A percentile compares a stretch with the other conserved stretches of the same genome.
These are phyloP conservation scores for Harpagoxenus sublaevis DNA, from an alignment of 2,888 invertebrate genomes.

Conservation along the genomic window DNA sequence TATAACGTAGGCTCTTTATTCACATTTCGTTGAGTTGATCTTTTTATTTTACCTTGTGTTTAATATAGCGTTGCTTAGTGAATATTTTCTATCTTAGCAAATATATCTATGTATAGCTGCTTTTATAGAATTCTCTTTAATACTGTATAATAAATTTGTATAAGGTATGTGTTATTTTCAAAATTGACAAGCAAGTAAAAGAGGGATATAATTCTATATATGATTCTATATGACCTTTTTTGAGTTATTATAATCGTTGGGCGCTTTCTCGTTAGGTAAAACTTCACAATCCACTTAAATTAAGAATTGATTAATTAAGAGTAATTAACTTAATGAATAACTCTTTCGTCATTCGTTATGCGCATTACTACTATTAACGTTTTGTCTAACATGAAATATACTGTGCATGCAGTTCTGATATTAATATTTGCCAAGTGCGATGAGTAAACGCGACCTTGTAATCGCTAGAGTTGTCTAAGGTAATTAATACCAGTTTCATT, in stretches of 20 bases:
- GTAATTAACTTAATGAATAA: slow-evolving; percentile 60
- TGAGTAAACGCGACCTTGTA: slow-evolving; percentile 12
- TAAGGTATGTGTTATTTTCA: not conserved
- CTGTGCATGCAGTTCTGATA: slow-evolving; percentile 47
- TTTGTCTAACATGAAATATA: slow-evolving; percentile 30
- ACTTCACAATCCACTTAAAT: slow-evolving; percentile 39
- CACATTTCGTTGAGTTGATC: not conserved
- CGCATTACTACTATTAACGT: slow-evolving; percentile 53
- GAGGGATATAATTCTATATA: not conserved
- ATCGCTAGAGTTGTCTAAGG: slow-evolving; percentile 44
- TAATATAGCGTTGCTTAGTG: not conserved
- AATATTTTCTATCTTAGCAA: not conserved
- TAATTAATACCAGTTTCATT: slow-evolving; percentile 40
- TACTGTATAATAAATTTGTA: not conserved
- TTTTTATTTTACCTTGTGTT: not conserved
- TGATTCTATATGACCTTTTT: slow-evolving; percentile 2
- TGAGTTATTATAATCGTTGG: slow-evolving; percentile 29
- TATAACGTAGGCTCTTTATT: not conserved
- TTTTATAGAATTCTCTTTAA: not conserved
- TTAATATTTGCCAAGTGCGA: slow-evolving; percentile 54
- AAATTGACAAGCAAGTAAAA: not conserved
- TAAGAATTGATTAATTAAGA: slow-evolving; percentile 60
- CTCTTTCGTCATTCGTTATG: slow-evolving; percentile 36
- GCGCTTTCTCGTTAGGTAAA: slow-evolving; percentile 36
- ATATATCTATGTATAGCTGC: not conserved